Evolutionary conservation across 2,888 invertebrate species (phyloP).

Genomic region (Apotomis capreana): DNA sequence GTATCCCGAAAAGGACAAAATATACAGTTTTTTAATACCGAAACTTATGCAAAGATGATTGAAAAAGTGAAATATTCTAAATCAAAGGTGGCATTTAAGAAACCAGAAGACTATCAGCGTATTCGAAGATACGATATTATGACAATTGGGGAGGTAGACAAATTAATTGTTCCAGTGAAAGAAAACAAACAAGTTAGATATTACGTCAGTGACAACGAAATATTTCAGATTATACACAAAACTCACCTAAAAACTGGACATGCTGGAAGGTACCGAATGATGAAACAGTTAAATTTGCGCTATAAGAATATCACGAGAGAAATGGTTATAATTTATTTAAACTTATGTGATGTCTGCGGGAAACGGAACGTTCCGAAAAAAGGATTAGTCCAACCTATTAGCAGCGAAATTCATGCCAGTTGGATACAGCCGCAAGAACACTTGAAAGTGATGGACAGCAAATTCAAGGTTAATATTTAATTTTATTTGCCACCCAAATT

Average conservation of each 20-base stretch:
- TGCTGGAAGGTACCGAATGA: background rate
- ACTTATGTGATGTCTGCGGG: background rate
- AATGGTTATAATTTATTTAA: background rate
- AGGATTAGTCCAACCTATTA: background rate
- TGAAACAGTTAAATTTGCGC: background rate
- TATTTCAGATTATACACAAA: background rate
- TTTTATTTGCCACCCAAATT: too few relatives aligned
- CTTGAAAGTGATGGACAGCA: too few relatives aligned
- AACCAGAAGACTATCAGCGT: slow-evolving; percentile 1
- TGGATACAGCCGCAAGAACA: too few relatives aligned
- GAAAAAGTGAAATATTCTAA: background rate
- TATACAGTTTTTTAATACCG: background rate
- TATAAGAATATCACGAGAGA: background rate
- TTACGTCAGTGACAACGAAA: background rate
- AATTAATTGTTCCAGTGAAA: background rate
- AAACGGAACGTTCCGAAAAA: background rate
- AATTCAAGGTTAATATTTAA: too few relatives aligned
- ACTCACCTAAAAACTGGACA: background rate
- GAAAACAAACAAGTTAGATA: background rate
- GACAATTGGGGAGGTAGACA: background rate
- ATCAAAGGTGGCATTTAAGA: background rate
- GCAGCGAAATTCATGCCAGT: too few relatives aligned
- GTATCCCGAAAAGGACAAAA: background rate
- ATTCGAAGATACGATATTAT: background rate
- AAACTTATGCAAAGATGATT: background rate